Percentiles rank a stretch among this genome's conserved stretches.
These are phyloP conservation scores for Hycleus phaleratus DNA, from an alignment of 1,140 invertebrate species.

Conservation along the genomic window DNA sequence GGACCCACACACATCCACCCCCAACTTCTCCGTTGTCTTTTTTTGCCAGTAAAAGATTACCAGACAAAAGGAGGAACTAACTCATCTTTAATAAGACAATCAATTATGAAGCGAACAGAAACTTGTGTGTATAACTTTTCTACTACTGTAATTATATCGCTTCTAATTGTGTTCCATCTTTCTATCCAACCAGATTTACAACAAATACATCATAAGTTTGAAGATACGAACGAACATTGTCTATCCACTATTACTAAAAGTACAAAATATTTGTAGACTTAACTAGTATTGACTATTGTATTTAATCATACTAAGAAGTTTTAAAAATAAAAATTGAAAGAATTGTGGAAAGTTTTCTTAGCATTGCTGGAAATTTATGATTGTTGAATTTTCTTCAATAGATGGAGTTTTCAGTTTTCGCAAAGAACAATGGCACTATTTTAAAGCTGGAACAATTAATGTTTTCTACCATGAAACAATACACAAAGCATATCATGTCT, in stretches of 20 bases:
- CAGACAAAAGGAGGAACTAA: constrained; percentile 38
- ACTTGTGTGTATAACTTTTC: constrained; percentile 39
- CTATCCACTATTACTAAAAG: neutral
- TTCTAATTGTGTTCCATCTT: constrained; percentile 36
- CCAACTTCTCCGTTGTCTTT: too few species aligned
- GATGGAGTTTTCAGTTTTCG: neutral
- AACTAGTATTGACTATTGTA: neutral
- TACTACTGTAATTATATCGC: constrained; percentile 37
- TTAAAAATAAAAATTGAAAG: neutral
- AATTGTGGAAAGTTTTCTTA: too few species aligned
- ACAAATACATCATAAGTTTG: constrained; percentile 21
- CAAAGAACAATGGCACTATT: neutral
- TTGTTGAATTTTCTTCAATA: neutral
- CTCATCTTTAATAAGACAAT: constrained; percentile 43
- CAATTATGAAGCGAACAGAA: constrained; percentile 40
- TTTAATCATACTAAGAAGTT: neutral
- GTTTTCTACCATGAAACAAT: too few species aligned
- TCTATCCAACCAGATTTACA: constrained; percentile 31
- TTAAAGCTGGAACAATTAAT: too few species aligned
- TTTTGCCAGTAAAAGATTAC: too few species aligned
- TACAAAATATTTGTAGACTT: too few species aligned
- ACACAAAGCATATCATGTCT: too few species aligned
- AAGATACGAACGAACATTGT: neutral
- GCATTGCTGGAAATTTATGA: neutral
- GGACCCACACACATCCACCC: neutral